A percentile compares a stretch with the other conserved stretches of the same genome.
Evolutionary conservation across 2,888 invertebrate genomes (phyloP).

Genomic region (Metopia argyrocephala): DNA sequence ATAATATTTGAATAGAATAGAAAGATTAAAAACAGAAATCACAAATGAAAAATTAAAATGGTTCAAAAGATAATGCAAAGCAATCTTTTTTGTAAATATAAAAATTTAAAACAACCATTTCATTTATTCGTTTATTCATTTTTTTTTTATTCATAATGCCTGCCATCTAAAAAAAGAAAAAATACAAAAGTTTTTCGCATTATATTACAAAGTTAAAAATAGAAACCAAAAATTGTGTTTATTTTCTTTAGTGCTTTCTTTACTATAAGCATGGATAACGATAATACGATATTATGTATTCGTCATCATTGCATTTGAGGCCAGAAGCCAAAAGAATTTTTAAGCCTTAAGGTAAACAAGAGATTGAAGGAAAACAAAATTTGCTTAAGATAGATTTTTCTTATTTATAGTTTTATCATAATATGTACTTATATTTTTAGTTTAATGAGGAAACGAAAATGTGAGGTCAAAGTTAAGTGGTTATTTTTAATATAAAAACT

Average conservation of each 20-base stretch:
- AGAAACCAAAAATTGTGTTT: neutral
- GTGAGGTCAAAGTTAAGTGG: too few relatives aligned
- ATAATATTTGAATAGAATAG: neutral
- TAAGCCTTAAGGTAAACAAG: slow-evolving; percentile 35
- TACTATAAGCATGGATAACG: neutral
- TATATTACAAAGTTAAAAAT: too few relatives aligned
- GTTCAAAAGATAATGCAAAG: slow-evolving; percentile 29
- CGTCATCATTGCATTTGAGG: neutral
- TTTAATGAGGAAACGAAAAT: too few relatives aligned
- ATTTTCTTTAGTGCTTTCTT: neutral
- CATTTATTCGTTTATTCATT: neutral
- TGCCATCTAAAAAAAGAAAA: neutral
- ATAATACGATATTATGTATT: too few relatives aligned
- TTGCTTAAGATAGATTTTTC: too few relatives aligned
- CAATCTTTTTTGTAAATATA: slow-evolving; percentile 48
- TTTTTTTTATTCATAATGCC: neutral
- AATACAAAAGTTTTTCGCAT: too few relatives aligned
- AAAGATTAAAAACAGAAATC: slow-evolving; percentile 5
- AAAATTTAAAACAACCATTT: neutral
- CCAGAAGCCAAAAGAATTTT: slow-evolving; percentile 1
- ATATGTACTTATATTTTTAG: too few relatives aligned
- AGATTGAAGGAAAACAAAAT: too few relatives aligned
- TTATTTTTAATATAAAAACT: too few relatives aligned
- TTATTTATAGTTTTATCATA: too few relatives aligned
- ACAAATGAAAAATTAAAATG: slow-evolving; percentile 45